Percentiles rank a stretch among this genome's conserved stretches.
Evolutionary conservation across 2,888 invertebrate species (phyloP).

Genomic region (Ashinkailepas kermadecensis): DNA sequence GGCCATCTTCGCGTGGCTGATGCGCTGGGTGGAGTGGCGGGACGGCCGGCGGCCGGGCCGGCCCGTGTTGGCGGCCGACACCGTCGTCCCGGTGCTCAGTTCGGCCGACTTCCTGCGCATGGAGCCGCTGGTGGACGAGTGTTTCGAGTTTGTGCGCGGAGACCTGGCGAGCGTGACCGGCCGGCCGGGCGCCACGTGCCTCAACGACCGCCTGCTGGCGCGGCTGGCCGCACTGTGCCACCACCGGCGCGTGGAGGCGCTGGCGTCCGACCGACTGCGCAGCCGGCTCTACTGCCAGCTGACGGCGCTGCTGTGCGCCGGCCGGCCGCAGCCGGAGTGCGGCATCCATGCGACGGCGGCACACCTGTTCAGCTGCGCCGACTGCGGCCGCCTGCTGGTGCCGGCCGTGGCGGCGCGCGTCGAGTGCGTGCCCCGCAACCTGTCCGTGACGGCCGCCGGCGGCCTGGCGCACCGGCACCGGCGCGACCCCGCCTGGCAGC

Average conservation of each 20-base stretch:
- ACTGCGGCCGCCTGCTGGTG: constrained; percentile 63
- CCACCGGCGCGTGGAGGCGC: constrained; percentile 73
- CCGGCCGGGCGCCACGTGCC: constrained; percentile 76
- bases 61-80: constrained; percentile 60
- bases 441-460: constrained; percentile 24
- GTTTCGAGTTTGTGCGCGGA: constrained; percentile 74
- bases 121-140: constrained; percentile 79
- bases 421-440: constrained; percentile 54
- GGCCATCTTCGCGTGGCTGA: constrained; percentile 90
- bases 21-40: constrained; percentile 78
- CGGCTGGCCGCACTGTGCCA: constrained; percentile 78
- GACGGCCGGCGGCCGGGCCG: constrained; percentile 69
- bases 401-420: constrained; percentile 61
- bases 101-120: constrained; percentile 91
- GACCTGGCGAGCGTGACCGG: constrained; percentile 80
- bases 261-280: constrained; percentile 79
- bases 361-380: constrained; percentile 55
- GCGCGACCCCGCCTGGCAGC: constrained; percentile 72
- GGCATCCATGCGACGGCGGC: constrained; percentile 76
- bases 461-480: constrained; percentile 22
- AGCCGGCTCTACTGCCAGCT: constrained; percentile 75
- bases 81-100: constrained; percentile 84
- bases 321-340: constrained; percentile 62
- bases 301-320: constrained; percentile 65
- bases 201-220: constrained; percentile 58